Evolutionary conservation across 2,888 invertebrate genomes (phyloP).

Genomic region (Aleiodes alternator): DNA sequence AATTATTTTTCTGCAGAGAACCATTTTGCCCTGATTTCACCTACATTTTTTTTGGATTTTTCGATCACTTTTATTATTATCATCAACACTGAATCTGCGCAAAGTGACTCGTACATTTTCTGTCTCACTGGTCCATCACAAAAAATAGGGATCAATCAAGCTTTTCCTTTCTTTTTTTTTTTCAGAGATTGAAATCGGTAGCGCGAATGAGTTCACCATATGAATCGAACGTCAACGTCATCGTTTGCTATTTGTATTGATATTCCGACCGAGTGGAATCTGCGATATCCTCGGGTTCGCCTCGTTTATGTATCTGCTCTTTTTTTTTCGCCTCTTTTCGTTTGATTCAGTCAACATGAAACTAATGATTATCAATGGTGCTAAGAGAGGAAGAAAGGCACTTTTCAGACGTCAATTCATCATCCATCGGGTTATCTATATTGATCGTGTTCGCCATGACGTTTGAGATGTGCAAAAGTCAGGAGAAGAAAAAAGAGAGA

Average conservation of each 20-base stretch:
- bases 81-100: neutral
- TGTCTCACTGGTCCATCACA: neutral
- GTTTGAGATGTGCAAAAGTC: neutral
- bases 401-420: constrained; percentile 6
- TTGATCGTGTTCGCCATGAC: constrained; percentile 18
- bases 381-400: neutral
- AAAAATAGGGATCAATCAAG: constrained; percentile 1
- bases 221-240: constrained; percentile 44
- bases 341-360: constrained; percentile 8
- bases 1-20: too few relatives aligned
- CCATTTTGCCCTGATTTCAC: too few relatives aligned
- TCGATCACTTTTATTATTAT: neutral
- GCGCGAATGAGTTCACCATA: constrained; percentile 15
- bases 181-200: constrained; percentile 8
- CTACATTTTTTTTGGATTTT: constrained; percentile 1
- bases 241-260: constrained; percentile 45
- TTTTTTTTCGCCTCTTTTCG: constrained; percentile 10
- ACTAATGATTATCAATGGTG: constrained; percentile 24
- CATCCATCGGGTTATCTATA: constrained; percentile 25
- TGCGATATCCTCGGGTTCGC: neutral
- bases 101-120: constrained; percentile 16
- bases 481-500: constrained; percentile 2
- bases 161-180: neutral
- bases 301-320: neutral
- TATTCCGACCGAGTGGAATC: constrained; percentile 38